Base-by-base conservation (phyloP, 2,113 vertebrate genomes). In the Spea multiplicata region DNA sequence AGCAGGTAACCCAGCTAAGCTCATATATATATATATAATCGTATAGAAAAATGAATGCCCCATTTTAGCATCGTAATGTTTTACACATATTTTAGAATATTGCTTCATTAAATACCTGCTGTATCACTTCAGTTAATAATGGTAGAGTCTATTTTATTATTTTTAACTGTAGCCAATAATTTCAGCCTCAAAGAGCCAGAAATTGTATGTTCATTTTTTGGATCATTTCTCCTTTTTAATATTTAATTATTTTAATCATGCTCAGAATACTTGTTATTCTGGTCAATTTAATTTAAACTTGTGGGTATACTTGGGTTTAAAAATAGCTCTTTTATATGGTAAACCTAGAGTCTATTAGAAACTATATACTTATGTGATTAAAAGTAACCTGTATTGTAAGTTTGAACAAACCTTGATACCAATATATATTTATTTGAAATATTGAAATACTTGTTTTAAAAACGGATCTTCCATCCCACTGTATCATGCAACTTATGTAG, bases 281-380 rank as follows among this genome's bases (percentile, higher is more conserved):
- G 69, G 61, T 72, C 61, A 79, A 79, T 79, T 73, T 73, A 79
- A 47, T 79, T 79, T 79, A 72, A 47, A 55, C 61, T 8, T 72
- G 48, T 66, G 59, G 48, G 68, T 16, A 48, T 65, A 53, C 47
- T 57, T 65, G 47, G 53, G 46, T 77, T 70, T 49, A 77, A 50
- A 44, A 55, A 64, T 44, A 71, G 68, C 12, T 68, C 10, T 71
- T 59, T 71, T 78, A 52, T n/a, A 62, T 30, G 13, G 50, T 48
- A 52, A 6, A 78, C 75, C 55, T 52, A 44, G 47, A 52, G 59
- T 59, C 4, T 17, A 44, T 59, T 30, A 30, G 30, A 30, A 30
- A 30, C 30, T 30, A 30, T 30, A 30, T 30, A 30, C 1, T 30
- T 30, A 30, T 30, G 30, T 30, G 30, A 30, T 30, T 30, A 30